Percentiles rank a stretch among this genome's conserved stretches.
Conservation (phyloP, 1,140 invertebrate genomes). For the Drosophila biarmipes region DNA sequence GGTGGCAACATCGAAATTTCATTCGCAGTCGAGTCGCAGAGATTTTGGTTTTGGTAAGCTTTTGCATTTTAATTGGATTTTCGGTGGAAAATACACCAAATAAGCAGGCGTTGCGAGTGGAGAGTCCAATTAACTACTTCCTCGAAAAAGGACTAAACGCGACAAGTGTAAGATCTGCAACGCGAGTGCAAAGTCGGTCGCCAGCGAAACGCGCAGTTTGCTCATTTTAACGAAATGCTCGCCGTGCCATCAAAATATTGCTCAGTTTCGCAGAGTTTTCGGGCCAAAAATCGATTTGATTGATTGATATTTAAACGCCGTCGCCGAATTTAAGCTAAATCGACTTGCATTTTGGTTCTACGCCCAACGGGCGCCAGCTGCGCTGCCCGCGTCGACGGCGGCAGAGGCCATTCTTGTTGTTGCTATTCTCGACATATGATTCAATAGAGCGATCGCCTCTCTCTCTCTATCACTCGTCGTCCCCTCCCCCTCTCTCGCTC, state of each 20-base stretch:
- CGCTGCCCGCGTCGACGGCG: slow-evolving; percentile 47
- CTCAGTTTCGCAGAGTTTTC: slow-evolving; percentile 3
- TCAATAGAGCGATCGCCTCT: slow-evolving; percentile 73
- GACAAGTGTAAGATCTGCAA: slow-evolving; percentile 21
- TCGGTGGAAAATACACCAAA: not conserved
- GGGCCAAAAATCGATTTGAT: not conserved
- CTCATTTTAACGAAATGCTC: not conserved
- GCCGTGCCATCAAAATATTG: slow-evolving; percentile 11
- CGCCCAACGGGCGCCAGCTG: slow-evolving; percentile 51
- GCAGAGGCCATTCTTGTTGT: slow-evolving; percentile 70
- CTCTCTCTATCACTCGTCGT: not conserved
- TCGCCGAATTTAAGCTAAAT: not conserved
- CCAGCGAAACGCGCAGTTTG: slow-evolving; percentile 29
- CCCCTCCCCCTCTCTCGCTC: slow-evolving; percentile 11
- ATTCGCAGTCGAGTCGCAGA: slow-evolving; percentile 52
- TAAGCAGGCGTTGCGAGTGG: not conserved
- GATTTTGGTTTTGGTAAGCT: slow-evolving; percentile 71
- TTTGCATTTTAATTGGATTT: slow-evolving; percentile 25
- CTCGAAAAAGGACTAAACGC: not conserved
- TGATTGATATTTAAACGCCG: not conserved
- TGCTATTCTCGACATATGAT: slow-evolving; percentile 84
- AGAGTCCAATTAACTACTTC: too few relatives aligned
- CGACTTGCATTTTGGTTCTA: slow-evolving; percentile 18
- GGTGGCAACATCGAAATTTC: slow-evolving; percentile 9
- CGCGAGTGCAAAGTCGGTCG: slow-evolving; percentile 22